phyloP scores from a whole-genome alignment of 1,140 invertebrate genomes.

The Heterodera carotae region DNA sequence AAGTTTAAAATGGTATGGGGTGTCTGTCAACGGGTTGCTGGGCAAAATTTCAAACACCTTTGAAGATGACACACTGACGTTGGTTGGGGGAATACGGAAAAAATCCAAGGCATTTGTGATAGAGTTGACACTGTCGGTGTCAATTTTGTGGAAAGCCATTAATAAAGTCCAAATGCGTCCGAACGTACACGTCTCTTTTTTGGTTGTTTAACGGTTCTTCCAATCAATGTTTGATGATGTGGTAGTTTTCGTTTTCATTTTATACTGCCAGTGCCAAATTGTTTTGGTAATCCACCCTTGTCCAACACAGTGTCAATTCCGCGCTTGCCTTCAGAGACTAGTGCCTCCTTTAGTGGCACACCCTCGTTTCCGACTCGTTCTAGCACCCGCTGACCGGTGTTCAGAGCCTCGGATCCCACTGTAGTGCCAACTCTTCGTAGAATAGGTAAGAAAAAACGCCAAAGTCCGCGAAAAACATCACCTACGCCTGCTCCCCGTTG shows the following conservation, averaged over 20 bases:
- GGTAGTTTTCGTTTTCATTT: not conserved
- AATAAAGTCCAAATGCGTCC: conserved; percentile 19
- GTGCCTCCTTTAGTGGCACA: too few relatives aligned
- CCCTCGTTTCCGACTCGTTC: too few relatives aligned
- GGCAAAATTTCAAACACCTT: conserved; percentile 16
- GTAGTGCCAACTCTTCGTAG: too few relatives aligned
- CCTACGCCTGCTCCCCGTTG: too few relatives aligned
- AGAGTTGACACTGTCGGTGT: not conserved
- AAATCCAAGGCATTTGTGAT: conserved; percentile 10
- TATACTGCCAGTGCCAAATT: conserved; percentile 8
- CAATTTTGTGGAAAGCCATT: too few relatives aligned
- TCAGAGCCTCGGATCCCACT: too few relatives aligned
- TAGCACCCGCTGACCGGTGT: too few relatives aligned
- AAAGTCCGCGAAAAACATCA: too few relatives aligned
- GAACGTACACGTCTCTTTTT: not conserved
- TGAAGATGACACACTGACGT: conserved; percentile 13
- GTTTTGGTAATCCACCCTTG: conserved; percentile 1
- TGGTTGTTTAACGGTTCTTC: not conserved
- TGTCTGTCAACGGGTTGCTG: not conserved
- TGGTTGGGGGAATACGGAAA: not conserved
- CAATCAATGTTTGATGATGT: conserved; percentile 13
- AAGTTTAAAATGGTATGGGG: too few relatives aligned
- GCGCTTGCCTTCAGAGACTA: not conserved
- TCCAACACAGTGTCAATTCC: conserved; percentile 2
- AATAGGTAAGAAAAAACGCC: too few relatives aligned